A percentile compares a stretch with the other conserved stretches of the same genome.
Evolutionary conservation across 1,140 invertebrate species (phyloP).

Genomic region (Drosophila murphyi): DNA sequence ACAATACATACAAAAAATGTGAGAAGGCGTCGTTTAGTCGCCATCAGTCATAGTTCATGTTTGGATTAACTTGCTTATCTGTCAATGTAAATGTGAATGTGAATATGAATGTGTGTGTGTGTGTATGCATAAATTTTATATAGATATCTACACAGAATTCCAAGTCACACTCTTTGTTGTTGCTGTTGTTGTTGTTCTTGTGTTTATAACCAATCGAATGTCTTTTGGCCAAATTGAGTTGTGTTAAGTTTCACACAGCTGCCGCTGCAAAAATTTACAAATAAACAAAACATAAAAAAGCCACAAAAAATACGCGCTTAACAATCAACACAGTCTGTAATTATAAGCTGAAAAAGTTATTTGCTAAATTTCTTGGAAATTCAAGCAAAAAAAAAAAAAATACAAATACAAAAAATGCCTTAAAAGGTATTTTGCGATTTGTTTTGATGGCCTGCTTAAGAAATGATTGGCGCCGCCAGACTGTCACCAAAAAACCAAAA

Average conservation of each 20-base stretch:
- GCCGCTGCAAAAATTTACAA: constrained; percentile 52
- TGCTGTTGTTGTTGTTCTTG: constrained; percentile 21
- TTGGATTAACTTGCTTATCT: constrained; percentile 80
- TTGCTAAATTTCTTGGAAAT: constrained; percentile 66
- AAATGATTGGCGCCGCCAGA: constrained; percentile 29
- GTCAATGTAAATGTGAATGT: constrained; percentile 22
- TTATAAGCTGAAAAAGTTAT: constrained; percentile 63
- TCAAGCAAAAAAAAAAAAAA: constrained; percentile 39
- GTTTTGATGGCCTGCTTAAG: constrained; percentile 33
- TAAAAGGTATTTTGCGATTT: constrained; percentile 64
- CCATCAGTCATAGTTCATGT: constrained; percentile 81
- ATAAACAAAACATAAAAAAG: constrained; percentile 3
- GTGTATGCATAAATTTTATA: constrained; percentile 72
- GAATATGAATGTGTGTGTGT: constrained; percentile 17
- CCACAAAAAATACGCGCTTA: constrained; percentile 17
- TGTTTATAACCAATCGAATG: constrained; percentile 23
- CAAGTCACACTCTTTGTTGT: constrained; percentile 3
- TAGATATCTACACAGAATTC: constrained; percentile 23
- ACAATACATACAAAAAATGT: constrained; percentile 32
- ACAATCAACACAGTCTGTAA: constrained; percentile 55
- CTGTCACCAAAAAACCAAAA: constrained; percentile 24
- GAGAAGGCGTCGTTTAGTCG: constrained; percentile 65
- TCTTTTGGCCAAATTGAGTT: constrained; percentile 73
- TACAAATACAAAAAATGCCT: constrained; percentile 10
- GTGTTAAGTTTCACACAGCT: constrained; percentile 78